Percentiles rank a stretch among this genome's conserved stretches.
Evolutionary conservation across 1,140 invertebrate species (phyloP).

Genomic region (Drosophila malerkotliana): DNA sequence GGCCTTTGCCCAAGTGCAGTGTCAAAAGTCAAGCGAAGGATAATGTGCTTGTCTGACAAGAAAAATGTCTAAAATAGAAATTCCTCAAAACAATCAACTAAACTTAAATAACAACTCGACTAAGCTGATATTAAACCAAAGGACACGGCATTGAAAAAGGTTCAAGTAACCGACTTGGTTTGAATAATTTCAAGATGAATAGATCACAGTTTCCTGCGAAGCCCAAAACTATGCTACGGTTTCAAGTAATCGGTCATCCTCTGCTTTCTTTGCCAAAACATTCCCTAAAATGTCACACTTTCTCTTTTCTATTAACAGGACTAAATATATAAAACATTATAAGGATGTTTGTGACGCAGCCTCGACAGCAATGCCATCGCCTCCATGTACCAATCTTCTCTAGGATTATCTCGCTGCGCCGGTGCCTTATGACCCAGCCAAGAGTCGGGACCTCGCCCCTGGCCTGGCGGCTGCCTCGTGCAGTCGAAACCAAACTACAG

Average conservation of each 20-base stretch:
- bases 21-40: constrained; percentile 64
- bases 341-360: constrained; percentile 12
- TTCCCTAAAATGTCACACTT: background rate
- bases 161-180: background rate
- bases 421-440: constrained; percentile 18
- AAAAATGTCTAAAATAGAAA: constrained; percentile 36
- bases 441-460: background rate
- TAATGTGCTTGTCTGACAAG: constrained; percentile 56
- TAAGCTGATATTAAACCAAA: background rate
- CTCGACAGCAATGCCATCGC: constrained; percentile 6
- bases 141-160: background rate
- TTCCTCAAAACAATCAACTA: constrained; percentile 5
- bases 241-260: background rate
- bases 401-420: constrained; percentile 7
- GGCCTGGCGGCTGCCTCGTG: constrained; percentile 11
- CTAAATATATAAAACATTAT: background rate
- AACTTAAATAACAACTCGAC: background rate
- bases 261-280: background rate
- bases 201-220: background rate
- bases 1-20: constrained; percentile 58
- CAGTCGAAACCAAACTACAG: constrained; percentile 1
- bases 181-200: no score
- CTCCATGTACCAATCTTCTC: constrained; percentile 8
- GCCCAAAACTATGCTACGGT: constrained; percentile 31
- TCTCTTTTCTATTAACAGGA: background rate